Conservation (phyloP, 2,113 vertebrate genomes). For the Takifugu bimaculatus region DNA sequence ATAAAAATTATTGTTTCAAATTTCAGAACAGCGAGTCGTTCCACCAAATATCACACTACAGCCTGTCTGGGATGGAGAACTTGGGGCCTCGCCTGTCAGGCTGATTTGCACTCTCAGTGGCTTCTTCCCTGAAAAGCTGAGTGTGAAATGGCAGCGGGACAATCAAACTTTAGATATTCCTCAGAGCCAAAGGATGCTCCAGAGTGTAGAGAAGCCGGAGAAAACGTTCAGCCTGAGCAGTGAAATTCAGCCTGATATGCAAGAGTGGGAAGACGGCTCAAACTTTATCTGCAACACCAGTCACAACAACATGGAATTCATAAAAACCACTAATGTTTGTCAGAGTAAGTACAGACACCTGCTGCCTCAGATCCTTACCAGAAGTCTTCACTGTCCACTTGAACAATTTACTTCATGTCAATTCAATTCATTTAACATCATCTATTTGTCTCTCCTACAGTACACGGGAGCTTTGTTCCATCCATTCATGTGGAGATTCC, state of each 20-base stretch:
- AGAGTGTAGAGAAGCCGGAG: fast-evolving
- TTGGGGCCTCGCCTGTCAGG: conserved; percentile 12
- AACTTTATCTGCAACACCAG: conserved; percentile 40
- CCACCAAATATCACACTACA: conserved; percentile 51
- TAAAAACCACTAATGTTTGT: conserved; percentile 44
- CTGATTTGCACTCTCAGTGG: conserved; percentile 61
- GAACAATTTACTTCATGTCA: too few species aligned
- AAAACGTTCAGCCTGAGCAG: conserved; percentile 42
- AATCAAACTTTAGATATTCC: fast-evolving
- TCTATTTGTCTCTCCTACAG: conserved; percentile 29
- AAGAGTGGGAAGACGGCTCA: conserved; percentile 29
- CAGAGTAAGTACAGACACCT: conserved; percentile 47
- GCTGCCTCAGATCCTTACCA: background rate
- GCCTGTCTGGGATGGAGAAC: conserved; percentile 28
- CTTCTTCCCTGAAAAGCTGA: conserved; percentile 28
- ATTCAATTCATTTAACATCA: background rate
- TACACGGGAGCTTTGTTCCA: background rate
- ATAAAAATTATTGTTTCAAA: conserved; percentile 11
- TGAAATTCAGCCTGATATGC: conserved; percentile 32
- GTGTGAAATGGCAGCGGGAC: conserved; percentile 40
- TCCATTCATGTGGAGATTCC: conserved; percentile 32
- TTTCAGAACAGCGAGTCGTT: conserved; percentile 11
- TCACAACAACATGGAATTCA: background rate
- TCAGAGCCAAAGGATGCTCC: background rate
- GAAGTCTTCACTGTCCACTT: too few species aligned